These are phyloP conservation scores for Ceratitis capitata DNA, from an alignment of 1,140 invertebrate species.

Conservation along the genomic window DNA sequence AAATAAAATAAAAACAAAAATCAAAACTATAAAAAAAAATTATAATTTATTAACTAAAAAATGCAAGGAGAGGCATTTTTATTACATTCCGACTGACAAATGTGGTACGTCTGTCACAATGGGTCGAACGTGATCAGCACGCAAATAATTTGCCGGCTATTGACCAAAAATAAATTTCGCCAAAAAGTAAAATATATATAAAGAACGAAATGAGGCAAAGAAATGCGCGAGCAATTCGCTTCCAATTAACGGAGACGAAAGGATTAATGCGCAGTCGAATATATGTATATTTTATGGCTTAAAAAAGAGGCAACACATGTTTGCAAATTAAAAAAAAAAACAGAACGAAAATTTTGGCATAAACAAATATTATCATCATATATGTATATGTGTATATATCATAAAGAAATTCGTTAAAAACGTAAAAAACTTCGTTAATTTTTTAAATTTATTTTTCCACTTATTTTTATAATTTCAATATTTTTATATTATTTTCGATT, in stretches of 20 bases:
- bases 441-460: neutral
- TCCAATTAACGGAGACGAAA: neutral
- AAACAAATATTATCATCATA: no score
- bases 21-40: neutral
- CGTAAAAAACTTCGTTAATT: no score
- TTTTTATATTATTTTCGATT: neutral
- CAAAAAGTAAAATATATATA: neutral
- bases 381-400: no score
- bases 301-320: neutral
- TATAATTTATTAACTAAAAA: neutral
- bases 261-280: neutral
- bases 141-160: neutral
- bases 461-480: neutral
- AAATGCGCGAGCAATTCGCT: neutral
- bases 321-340: no score
- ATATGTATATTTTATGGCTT: neutral
- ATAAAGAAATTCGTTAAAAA: no score
- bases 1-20: neutral
- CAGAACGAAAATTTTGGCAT: no score
- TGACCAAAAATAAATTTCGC: neutral
- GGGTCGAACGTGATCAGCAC: slow-evolving; percentile 13
- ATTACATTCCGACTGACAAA: neutral
- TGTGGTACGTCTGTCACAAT: slow-evolving; percentile 13
- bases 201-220: neutral
- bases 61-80: no score